Evolutionary conservation across 2,888 invertebrate genomes (phyloP), one percentile per base, ranked within the genome.

Genomic region (Drosophila eohydei): DNA sequence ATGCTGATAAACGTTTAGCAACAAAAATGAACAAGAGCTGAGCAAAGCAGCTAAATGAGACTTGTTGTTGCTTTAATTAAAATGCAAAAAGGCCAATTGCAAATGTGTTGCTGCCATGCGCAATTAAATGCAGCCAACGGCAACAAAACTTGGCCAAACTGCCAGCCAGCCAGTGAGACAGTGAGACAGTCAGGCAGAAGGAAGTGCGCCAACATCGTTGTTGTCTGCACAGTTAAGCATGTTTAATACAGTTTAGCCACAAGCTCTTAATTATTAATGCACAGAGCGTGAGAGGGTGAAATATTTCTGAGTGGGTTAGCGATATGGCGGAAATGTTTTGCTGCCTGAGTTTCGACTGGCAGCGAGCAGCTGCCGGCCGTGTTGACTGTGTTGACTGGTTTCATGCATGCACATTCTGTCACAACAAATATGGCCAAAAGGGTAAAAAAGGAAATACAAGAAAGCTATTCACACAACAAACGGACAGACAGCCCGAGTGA

Each of bases 221-320:
- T 78, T 66, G 86, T 81, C 84, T 91, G 91, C 89, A 88, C 91
- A 91, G 88, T 91, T 91, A 91, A 88, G 89, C 91, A 91, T 91
- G 89, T 91, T 91, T 91, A 91, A 91, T 91, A 91, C 91, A 91
- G 90, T 91, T 91, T 91, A 91, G 91, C 91, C 92, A 88, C 91
- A 91, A 91, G 91, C 89, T 89, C 91, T 91, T 91, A 91, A 91
- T 91, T 89, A 91, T 86, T 82, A 90, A 91, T 85, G 83, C 81
- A 77, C 54, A 41, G 48, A 43, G 59, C n/a, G 46, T n/a, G 46
- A 43, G 51, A 62, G 48, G n/a, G 54, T 7, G n/a, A 6, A 7
- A 28, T 32, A 6, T 0, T 51, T 55, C 58, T 41, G 66, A 74
- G 81, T 54, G 83, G 68, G 78, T 66, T 64, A 48, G 52, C 71